Evolutionary conservation across 2,113 vertebrate genomes (phyloP).

Genomic region (Oncorhynchus mykiss): DNA sequence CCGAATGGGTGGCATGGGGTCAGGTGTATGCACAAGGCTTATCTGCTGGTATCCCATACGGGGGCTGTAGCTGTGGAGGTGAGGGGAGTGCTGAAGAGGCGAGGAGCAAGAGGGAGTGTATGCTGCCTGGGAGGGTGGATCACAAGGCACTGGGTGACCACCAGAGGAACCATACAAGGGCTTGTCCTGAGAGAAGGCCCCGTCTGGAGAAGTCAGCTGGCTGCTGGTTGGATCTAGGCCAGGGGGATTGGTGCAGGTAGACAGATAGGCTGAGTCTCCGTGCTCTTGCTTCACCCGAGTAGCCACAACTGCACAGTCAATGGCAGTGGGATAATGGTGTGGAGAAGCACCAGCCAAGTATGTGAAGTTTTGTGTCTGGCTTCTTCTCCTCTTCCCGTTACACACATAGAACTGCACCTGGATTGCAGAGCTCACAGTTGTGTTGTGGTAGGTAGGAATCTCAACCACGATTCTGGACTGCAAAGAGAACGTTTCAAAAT

Average conservation of each 20-base stretch:
- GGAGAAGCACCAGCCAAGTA: conserved; percentile 78
- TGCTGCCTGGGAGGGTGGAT: conserved; percentile 56
- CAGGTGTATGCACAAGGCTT: conserved; percentile 68
- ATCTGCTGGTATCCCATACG: conserved; percentile 66
- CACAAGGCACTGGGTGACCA: conserved; percentile 73
- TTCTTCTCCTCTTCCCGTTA: conserved; percentile 92
- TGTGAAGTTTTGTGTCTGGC: conserved; percentile 86
- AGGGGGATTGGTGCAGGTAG: conserved; percentile 57
- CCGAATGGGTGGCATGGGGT: conserved; percentile 71
- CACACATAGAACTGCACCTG: conserved; percentile 94
- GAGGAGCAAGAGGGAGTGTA: conserved; percentile 74
- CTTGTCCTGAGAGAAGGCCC: conserved; percentile 67
- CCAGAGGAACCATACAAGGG: conserved; percentile 70
- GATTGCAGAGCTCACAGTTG: conserved; percentile 73
- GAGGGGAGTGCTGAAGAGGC: conserved; percentile 64
- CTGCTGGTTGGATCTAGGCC: conserved; percentile 58
- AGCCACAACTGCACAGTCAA: conserved; percentile 36
- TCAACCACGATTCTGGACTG: conserved; percentile 87
- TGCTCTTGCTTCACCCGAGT: conserved; percentile 85
- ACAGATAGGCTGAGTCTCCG: conserved; percentile 74
- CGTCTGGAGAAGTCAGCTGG: conserved; percentile 66
- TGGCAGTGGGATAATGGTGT: neutral
- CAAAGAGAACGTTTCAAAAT: conserved; percentile 17
- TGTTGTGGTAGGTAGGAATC: conserved; percentile 88
- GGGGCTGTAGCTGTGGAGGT: conserved; percentile 71